Evolutionary conservation across 2,888 invertebrate genomes (phyloP), one percentile per base, ranked within the genome.

Genomic region (Rugalucina vietnamica): DNA sequence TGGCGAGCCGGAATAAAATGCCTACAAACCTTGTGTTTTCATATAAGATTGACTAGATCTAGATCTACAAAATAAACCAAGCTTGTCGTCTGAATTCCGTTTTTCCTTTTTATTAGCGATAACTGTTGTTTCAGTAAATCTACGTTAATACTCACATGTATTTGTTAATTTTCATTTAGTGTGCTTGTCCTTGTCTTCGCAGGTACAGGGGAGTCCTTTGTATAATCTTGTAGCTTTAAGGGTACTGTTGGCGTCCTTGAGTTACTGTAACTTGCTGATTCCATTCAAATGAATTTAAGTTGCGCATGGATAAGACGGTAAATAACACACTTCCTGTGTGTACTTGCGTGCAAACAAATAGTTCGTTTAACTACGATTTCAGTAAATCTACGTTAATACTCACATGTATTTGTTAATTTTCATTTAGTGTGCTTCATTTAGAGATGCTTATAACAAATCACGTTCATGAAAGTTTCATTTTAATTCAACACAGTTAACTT

Each of bases 111-210:
- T 18, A 12, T 43, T 18, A 43, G 10, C 43, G 43, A 43, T 43
- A 12, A 12, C 43, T 12, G 43, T 43, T 12, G 8, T 60, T 60
- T n/a, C 8, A 12, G 8, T 29, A 60, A 60, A 60, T 29, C 60
- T 60, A 60, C 60, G 60, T 60, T 60, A 60, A 60, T 8, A 60
- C 60, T 60, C 60, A 60, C 60, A 43, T 60, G 60, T 60, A 27
- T 60, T 60, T n/a, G 60, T 60, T 10, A 27, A 12, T 43, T 12
- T 60, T 27, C 14, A 49, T 60, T 12, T 60, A 43, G 10, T 43
- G 43, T 43, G 60, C 60, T 60, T 60, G 43, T 43, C 43, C 43
- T 43, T 43, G 43, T 43, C 43, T 43, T 43, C 43, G 43, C 43
- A 43, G 18, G 8, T 43, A 43, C 43, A 43, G 43, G 43, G 43